These are phyloP conservation scores for Hypothenemus hampei DNA, from an alignment of 1,140 invertebrate species.

Conservation along the genomic window DNA sequence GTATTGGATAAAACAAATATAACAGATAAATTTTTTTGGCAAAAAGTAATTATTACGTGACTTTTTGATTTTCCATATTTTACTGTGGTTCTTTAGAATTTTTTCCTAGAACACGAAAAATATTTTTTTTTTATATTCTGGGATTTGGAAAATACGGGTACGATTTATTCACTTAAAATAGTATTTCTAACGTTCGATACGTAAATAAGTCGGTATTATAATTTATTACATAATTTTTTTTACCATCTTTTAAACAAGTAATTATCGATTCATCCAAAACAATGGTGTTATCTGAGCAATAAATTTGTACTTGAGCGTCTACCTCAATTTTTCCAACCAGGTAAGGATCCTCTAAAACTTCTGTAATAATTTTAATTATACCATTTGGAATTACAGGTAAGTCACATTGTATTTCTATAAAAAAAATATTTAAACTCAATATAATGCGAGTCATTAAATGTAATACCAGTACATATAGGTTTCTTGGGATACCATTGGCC, in stretches of 20 bases:
- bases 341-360: conserved; percentile 29
- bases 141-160: too few species aligned
- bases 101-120: too few species aligned
- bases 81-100: too few species aligned
- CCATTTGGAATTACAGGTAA: conserved; percentile 31
- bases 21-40: too few species aligned
- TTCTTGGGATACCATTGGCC: conserved; percentile 51
- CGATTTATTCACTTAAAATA: too few species aligned
- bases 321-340: conserved; percentile 31
- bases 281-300: conserved; percentile 46
- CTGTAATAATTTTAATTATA: conserved; percentile 38
- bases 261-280: conserved; percentile 45
- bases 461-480: conserved; percentile 50
- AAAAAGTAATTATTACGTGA: too few species aligned
- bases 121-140: too few species aligned
- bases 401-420: conserved; percentile 42
- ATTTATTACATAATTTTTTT: conserved; percentile 26
- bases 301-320: conserved; percentile 49
- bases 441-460: too few species aligned
- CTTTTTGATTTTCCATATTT: too few species aligned
- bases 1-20: too few species aligned
- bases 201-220: too few species aligned
- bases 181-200: too few species aligned
- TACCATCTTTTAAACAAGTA: conserved; percentile 49
- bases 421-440: neutral